phyloP scores from a whole-genome alignment of 2,888 invertebrate species.

The Andrena hattorfiana region DNA sequence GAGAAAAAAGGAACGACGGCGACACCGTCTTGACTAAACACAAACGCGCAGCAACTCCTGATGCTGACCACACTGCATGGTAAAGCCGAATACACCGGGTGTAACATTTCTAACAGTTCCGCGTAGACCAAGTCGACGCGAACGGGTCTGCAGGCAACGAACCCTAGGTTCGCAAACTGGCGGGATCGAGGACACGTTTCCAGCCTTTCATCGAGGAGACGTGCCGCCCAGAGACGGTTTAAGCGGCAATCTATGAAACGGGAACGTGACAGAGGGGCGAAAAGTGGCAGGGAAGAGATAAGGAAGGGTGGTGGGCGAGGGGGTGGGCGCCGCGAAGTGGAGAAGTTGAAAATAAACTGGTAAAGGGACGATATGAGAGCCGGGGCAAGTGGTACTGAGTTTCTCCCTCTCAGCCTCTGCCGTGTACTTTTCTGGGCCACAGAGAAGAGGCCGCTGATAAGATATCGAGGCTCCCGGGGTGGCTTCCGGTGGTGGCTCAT shows the following conservation, averaged over 20 bases:
- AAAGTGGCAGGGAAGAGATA: constrained; percentile 38
- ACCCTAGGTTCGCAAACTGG: neutral
- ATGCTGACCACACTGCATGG: too few species aligned
- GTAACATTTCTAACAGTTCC: neutral
- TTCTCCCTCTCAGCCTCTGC: constrained; percentile 7
- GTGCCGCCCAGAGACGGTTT: constrained; percentile 2
- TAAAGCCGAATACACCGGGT: too few species aligned
- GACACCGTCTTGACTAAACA: too few species aligned
- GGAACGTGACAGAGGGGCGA: constrained; percentile 37
- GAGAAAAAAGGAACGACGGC: too few species aligned
- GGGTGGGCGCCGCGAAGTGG: constrained; percentile 27
- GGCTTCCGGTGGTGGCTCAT: constrained; percentile 52
- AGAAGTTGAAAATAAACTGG: constrained; percentile 51
- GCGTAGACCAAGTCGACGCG: neutral
- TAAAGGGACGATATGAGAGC: constrained; percentile 11
- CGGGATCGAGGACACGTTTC: neutral
- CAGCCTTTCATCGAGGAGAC: constrained; percentile 24
- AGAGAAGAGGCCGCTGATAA: constrained; percentile 48
- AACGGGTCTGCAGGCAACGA: neutral
- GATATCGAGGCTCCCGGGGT: constrained; percentile 45
- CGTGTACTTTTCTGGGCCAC: constrained; percentile 43
- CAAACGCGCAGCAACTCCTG: too few species aligned
- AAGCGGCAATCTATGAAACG: constrained; percentile 34
- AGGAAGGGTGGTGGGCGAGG: constrained; percentile 22
- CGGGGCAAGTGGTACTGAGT: constrained; percentile 50